phyloP scores from a whole-genome alignment of 2,888 invertebrate species.

The Chirona hameri region DNA sequence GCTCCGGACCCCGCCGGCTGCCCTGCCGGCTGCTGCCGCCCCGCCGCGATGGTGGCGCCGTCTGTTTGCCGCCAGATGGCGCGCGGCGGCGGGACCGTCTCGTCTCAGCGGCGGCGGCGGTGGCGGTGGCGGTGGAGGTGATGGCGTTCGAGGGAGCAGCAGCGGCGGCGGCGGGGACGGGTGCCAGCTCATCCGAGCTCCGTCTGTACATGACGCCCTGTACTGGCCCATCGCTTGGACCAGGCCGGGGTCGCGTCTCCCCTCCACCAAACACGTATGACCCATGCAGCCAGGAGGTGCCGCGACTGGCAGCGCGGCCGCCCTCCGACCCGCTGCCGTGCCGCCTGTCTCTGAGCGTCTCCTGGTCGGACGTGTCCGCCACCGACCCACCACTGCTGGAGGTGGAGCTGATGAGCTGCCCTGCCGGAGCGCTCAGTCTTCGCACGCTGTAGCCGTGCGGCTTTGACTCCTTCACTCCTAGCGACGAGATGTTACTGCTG shows the following conservation, averaged over 20 bases:
- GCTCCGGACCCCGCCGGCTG: neutral
- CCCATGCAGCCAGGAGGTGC: conserved; percentile 14
- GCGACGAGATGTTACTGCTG: neutral
- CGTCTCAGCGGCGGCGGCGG: neutral
- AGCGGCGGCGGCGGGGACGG: neutral
- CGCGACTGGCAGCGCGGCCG: neutral
- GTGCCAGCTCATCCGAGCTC: conserved; percentile 7
- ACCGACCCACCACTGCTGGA: conserved; percentile 1
- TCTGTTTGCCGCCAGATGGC: neutral
- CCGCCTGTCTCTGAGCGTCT: neutral
- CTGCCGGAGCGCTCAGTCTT: neutral
- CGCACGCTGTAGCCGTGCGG: conserved; percentile 23
- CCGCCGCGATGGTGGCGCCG: neutral
- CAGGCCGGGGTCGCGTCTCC: too few species aligned
- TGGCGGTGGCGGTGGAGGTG: neutral
- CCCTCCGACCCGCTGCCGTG: neutral
- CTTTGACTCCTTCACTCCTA: neutral
- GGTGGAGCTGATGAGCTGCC: neutral
- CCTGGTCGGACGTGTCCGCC: conserved; percentile 4
- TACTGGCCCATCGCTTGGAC: neutral
- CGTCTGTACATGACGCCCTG: conserved; percentile 1
- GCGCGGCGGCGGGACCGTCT: neutral
- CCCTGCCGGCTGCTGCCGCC: neutral
- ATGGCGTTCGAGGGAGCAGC: neutral
- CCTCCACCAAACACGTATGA: conserved; percentile 9